Evolutionary conservation across 2,888 invertebrate species (phyloP), one percentile per base, ranked within the genome.

Genomic region (Rotaria macrura): DNA sequence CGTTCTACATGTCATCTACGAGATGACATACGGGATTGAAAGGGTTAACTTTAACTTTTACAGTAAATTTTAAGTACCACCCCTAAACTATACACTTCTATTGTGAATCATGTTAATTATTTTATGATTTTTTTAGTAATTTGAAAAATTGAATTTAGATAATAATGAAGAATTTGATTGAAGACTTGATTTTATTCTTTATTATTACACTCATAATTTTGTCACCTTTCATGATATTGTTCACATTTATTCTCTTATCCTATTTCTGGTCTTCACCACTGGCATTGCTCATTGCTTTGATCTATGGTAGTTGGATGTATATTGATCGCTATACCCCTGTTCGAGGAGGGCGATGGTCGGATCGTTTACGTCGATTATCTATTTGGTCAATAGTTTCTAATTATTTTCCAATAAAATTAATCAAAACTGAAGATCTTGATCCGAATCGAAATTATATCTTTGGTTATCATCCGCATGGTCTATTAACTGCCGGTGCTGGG

Each of bases 401-500:
- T 34, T 65, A 65, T 65, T 65, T 65, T 34, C 65, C 65, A 65
- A 4, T 65, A 29, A 65, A 65, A 65, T 65, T 65, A 34, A 65
- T 65, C 34, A 65, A 65, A 65, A 65, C 34, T 65, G 65, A 65
- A 65, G 65, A 65, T 17, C 65, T 65, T 34, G 65, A 65, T 65
- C 65, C 65, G 34, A 65, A 65, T 20, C 29, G 65, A 65, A 65
- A 65, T 34, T 65, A 65, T 65, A 65, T 65, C 29, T 65, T 65
- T 86, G 95, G 95, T 14, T 93, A 94, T 87, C 96, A 95, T 90
- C 97, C 97, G 0, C 97, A 97, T 91, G 97, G 97, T 1, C 92
- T 96, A 0, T 92, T 97, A n/a, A 94, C 94, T 84, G 93, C 94
- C 43, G 96, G 96, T 0, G 93, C 94, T 1, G 94, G 95, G 88